phyloP scores from a whole-genome alignment of 1,140 invertebrate genomes.

The Mactra quadrangularis region DNA sequence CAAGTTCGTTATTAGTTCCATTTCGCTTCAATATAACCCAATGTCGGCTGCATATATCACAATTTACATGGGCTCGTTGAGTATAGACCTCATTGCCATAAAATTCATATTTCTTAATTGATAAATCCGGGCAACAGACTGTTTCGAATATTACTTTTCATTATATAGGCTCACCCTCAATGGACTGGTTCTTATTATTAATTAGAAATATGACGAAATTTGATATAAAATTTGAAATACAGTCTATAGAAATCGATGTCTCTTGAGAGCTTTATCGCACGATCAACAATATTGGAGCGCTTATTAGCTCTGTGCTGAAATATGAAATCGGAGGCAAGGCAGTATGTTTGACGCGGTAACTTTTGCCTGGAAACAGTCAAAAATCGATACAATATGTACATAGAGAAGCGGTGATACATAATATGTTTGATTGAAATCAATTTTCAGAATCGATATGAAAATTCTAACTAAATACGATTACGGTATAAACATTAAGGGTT shows the following conservation, averaged over 20 bases:
- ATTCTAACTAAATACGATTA: too few species aligned
- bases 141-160: slow-evolving; percentile 5
- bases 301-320: slow-evolving; percentile 9
- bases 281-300: slow-evolving; percentile 27
- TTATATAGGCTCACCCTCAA: slow-evolving; percentile 24
- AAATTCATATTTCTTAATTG: too few species aligned
- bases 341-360: slow-evolving; percentile 9
- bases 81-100: too few species aligned
- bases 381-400: slow-evolving; percentile 14
- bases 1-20: too few species aligned
- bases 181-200: slow-evolving; percentile 18
- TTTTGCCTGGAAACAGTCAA: slow-evolving; percentile 21
- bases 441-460: too few species aligned
- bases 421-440: too few species aligned
- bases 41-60: too few species aligned
- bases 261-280: slow-evolving; percentile 24
- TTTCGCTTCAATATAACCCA: too few species aligned
- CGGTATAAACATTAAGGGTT: too few species aligned
- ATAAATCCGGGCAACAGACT: too few species aligned
- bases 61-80: too few species aligned
- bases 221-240: slow-evolving; percentile 52
- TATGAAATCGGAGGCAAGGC: slow-evolving; percentile 13
- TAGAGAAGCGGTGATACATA: too few species aligned
- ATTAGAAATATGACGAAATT: slow-evolving; percentile 48
- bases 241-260: slow-evolving; percentile 51